These are phyloP conservation scores for Pachyseris speciosa DNA, from an alignment of 64 coral and sea anemone species.

Conservation along the genomic window DNA sequence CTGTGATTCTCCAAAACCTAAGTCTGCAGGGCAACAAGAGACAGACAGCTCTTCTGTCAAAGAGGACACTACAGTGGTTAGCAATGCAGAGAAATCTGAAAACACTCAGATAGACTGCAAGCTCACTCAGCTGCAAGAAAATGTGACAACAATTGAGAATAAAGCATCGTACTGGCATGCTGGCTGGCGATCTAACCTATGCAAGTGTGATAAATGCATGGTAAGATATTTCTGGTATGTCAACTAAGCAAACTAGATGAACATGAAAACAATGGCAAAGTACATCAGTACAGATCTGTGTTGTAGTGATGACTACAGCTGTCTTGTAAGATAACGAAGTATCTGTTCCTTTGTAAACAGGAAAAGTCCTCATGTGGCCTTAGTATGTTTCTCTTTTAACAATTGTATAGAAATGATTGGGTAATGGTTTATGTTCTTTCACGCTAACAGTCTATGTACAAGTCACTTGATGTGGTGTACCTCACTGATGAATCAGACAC, in stretches of 20 bases:
- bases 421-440: neutral
- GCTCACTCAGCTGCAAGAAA: slow-evolving; percentile 74
- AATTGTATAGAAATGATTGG: neutral
- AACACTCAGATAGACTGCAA: slow-evolving; percentile 48
- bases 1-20: neutral
- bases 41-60: neutral
- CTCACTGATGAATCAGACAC: slow-evolving; percentile 86
- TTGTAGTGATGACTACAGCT: no score
- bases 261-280: no score
- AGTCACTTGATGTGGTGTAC: slow-evolving; percentile 71
- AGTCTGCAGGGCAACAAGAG: neutral
- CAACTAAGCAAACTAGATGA: no score
- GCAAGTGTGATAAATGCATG: slow-evolving; percentile 80
- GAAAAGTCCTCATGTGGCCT: no score
- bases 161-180: slow-evolving; percentile 78
- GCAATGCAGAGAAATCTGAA: slow-evolving; percentile 9
- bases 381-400: no score
- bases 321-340: no score
- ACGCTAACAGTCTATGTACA: slow-evolving; percentile 74
- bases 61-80: neutral
- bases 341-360: no score
- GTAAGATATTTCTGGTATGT: slow-evolving; percentile 40
- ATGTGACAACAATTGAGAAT: slow-evolving; percentile 14
- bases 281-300: no score
- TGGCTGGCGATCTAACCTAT: slow-evolving; percentile 89